phyloP scores from a whole-genome alignment of 2,113 vertebrate species.

The Malurus elegans region DNA sequence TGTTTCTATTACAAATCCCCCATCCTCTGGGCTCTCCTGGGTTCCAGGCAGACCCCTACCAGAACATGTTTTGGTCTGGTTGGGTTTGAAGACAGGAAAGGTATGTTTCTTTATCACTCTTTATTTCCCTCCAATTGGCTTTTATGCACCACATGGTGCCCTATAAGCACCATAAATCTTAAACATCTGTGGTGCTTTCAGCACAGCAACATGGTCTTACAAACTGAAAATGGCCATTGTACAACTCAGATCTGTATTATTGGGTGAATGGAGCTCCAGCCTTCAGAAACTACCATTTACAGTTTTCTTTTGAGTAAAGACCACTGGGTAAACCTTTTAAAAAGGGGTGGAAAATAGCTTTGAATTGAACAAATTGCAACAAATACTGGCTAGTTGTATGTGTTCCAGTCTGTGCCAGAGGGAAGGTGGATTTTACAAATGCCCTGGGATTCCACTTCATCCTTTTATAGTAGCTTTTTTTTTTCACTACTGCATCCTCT shows the following conservation, averaged over 20 bases:
- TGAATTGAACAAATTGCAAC: conserved; percentile 27
- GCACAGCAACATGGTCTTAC: background rate
- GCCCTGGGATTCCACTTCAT: conserved; percentile 16
- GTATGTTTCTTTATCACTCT: background rate
- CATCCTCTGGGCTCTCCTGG: background rate
- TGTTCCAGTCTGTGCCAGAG: conserved; percentile 17
- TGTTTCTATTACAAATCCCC: background rate
- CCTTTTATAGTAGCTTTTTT: conserved; percentile 20
- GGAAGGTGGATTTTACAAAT: conserved; percentile 31
- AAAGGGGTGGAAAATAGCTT: background rate
- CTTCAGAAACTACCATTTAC: background rate
- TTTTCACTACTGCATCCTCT: conserved; percentile 21
- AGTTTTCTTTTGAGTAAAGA: background rate
- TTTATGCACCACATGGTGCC: background rate
- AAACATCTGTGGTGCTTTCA: background rate
- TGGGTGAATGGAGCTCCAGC: background rate
- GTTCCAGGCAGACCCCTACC: background rate
- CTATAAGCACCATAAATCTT: background rate
- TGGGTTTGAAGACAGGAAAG: background rate
- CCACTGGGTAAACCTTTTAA: background rate
- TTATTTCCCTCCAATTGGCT: background rate
- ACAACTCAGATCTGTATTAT: background rate
- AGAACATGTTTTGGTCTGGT: background rate
- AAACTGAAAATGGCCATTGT: background rate
- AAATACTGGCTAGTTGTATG: background rate